Evolutionary conservation across 2,888 invertebrate species (phyloP).

Genomic region (Adela reaumurella): DNA sequence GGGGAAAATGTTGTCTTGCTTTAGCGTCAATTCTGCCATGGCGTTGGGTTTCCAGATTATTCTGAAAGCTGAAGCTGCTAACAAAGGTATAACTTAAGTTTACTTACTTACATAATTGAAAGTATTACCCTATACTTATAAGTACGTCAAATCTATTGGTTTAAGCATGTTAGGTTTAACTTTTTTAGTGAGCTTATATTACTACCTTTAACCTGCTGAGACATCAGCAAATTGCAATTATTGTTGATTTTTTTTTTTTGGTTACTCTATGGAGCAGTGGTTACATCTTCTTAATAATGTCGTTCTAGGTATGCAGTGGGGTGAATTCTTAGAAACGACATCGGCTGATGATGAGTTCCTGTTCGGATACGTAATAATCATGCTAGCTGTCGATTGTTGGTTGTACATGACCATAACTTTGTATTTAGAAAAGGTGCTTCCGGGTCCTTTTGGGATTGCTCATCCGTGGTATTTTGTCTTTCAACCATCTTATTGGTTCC

Average conservation of each 20-base stretch:
- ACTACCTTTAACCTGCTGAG: too few species aligned
- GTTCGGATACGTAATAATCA: conserved; percentile 66
- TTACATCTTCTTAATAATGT: too few species aligned
- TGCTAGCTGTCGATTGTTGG: conserved; percentile 66
- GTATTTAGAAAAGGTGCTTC: conserved; percentile 83
- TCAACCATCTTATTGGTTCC: conserved; percentile 54
- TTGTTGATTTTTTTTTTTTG: too few species aligned
- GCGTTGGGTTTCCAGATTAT: conserved; percentile 73
- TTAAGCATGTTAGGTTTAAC: too few species aligned
- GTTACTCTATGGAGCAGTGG: too few species aligned
- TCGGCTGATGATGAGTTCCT: conserved; percentile 66
- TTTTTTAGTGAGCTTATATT: too few species aligned
- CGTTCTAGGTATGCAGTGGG: conserved; percentile 57
- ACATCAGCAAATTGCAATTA: too few species aligned
- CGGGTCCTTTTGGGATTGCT: conserved; percentile 84
- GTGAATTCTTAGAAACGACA: conserved; percentile 58
- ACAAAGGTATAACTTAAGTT: too few species aligned
- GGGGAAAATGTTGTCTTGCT: conserved; percentile 51
- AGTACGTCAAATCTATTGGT: too few species aligned
- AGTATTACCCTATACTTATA: too few species aligned
- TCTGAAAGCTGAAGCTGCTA: conserved; percentile 66
- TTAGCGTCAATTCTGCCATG: conserved; percentile 78
- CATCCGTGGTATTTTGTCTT: conserved; percentile 79
- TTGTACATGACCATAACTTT: conserved; percentile 74
- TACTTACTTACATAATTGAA: too few species aligned